Evolutionary conservation across 2,888 invertebrate species (phyloP).

Genomic region (Apamea epomidion): DNA sequence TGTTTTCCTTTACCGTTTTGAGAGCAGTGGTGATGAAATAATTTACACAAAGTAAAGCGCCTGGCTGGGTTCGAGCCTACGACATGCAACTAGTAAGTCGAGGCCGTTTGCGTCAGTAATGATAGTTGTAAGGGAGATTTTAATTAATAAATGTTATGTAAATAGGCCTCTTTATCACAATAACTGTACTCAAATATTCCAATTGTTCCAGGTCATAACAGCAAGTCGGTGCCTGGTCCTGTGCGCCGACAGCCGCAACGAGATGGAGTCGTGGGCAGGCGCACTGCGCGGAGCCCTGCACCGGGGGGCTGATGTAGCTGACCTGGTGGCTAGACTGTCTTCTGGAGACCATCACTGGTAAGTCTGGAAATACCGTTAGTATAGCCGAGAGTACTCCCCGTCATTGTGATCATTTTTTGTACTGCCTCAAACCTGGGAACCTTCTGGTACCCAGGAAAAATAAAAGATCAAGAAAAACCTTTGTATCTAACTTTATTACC

Average conservation of each 20-base stretch:
- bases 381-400: neutral
- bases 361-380: constrained; percentile 25
- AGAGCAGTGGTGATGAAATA: no score
- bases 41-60: no score
- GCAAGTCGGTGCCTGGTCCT: constrained; percentile 94
- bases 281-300: constrained; percentile 94
- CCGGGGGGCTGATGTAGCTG: constrained; percentile 88
- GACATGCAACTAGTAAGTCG: no score
- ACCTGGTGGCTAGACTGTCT: constrained; percentile 91
- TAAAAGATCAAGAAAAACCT: no score
- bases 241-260: constrained; percentile 94
- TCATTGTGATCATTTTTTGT: neutral
- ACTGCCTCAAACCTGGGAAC: neutral
- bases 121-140: no score
- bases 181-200: neutral
- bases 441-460: no score
- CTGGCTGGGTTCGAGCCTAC: no score
- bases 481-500: no score
- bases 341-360: constrained; percentile 88
- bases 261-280: constrained; percentile 98
- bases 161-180: neutral
- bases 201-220: constrained; percentile 92
- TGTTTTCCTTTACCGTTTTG: no score
- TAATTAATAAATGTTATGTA: no score
- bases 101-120: no score